Base-by-base conservation (phyloP, 2,888 invertebrate species). In the Drosophila tanythrix region DNA sequence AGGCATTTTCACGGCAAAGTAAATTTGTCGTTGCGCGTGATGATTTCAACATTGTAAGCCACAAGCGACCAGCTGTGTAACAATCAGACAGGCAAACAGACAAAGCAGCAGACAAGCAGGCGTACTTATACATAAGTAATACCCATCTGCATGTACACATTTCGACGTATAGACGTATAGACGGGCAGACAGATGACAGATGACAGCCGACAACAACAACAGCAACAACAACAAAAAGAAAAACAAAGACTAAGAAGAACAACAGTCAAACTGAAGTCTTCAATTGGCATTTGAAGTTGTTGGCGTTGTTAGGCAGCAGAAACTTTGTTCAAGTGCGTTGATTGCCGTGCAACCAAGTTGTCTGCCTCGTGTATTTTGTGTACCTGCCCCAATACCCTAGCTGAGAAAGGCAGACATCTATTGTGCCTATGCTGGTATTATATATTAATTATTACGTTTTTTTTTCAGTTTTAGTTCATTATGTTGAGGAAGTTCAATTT, bases 301-400 rank as follows among this genome's bases (percentile, higher is more conserved):
- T 63, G 27, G 38, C 46, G 46, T 46, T 46, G 46, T 46, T 46
- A 15, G 46, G 84, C 38, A 56, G 29, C 56, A 29, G 46, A 88
- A 85, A 83, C 76, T 89, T 88, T 79, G 73, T 74, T 83, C 81
- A 87, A 87, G 83, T 85, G 85, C 87, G 89, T 83, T 87, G 88
- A 87, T 87, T 87, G 89, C 83, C 85, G 82, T 85, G 83, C 80
- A 83, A 88, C 83, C 79, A 83, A 89, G 88, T 89, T 89, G 70
- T 48, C 57, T 55, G 56, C 43, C 38, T 46, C 33, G 70, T 79
- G 66, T 79, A 71, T 74, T 81, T 73, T 70, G 72, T 82, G 79
- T 85, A 74, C 81, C 75, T 76, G 65, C 75, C 66, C 35, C 29
- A 43, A 67, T 68, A 67, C 68, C 67, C 58, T 67, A 29, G 8